phyloP scores from a whole-genome alignment of 2,113 vertebrate genomes.

The Proterorhinus semilunaris region DNA sequence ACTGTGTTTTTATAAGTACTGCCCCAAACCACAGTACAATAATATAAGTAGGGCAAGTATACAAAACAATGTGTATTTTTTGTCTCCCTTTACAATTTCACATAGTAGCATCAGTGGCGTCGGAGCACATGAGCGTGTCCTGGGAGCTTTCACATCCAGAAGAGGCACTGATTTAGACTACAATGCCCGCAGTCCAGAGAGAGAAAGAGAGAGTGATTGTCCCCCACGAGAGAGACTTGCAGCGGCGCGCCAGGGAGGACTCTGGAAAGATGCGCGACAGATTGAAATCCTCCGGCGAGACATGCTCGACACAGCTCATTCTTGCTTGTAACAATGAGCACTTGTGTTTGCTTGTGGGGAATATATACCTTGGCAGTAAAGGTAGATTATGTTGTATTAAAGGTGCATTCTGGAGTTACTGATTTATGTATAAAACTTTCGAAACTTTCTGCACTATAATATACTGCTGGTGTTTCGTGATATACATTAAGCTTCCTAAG shows the following conservation, averaged over 20 bases:
- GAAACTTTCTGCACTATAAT: too few species aligned
- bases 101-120: not conserved
- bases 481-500: too few species aligned
- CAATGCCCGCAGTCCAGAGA: slow-evolving; percentile 11
- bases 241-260: slow-evolving; percentile 5
- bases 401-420: too few species aligned
- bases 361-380: not conserved
- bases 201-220: slow-evolving; percentile 30
- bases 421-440: too few species aligned
- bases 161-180: slow-evolving; percentile 23
- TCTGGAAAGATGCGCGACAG: slow-evolving; percentile 12
- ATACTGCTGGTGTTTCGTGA: too few species aligned
- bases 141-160: slow-evolving; percentile 17
- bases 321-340: not conserved
- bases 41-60: too few species aligned
- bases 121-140: slow-evolving; percentile 10
- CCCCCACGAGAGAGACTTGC: slow-evolving; percentile 25
- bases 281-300: slow-evolving; percentile 15
- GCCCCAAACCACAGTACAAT: too few species aligned
- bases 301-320: slow-evolving; percentile 1
- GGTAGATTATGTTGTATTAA: not conserved
- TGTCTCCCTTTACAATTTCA: slow-evolving; percentile 14
- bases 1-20: too few species aligned
- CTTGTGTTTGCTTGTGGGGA: slow-evolving; percentile 1
- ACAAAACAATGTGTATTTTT: too few species aligned